Conservation (phyloP, 2,888 invertebrate species). For the Dichetophora obliterata region DNA sequence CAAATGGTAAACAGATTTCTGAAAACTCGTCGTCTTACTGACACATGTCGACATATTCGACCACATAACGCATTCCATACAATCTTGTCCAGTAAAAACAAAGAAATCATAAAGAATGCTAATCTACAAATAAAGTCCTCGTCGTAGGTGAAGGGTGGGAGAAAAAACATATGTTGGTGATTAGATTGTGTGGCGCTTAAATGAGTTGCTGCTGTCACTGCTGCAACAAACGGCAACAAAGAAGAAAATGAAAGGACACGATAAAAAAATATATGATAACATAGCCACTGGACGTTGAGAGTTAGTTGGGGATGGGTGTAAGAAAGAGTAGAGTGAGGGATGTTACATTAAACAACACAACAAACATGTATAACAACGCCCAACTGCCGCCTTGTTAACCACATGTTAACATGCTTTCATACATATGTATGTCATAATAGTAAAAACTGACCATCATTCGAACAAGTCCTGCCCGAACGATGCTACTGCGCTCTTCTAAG, state of each 20-base stretch:
- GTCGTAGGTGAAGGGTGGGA: no score
- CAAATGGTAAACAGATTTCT: not conserved
- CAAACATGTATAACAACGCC: not conserved
- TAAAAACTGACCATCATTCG: slow-evolving; percentile 3
- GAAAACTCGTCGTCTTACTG: not conserved
- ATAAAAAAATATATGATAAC: not conserved
- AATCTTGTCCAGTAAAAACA: not conserved
- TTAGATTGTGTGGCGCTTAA: not conserved
- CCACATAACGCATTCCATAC: not conserved
- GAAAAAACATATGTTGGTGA: slow-evolving; percentile 5
- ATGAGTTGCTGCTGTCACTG: not conserved
- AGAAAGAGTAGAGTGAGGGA: no score
- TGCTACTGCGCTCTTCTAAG: not conserved
- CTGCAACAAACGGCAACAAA: not conserved
- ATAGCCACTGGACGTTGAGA: not conserved
- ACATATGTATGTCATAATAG: slow-evolving; percentile 15
- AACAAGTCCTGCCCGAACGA: not conserved
- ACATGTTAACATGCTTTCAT: slow-evolving; percentile 8
- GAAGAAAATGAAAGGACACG: not conserved
- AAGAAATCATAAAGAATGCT: slow-evolving; percentile 12
- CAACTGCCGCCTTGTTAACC: slow-evolving; percentile 14
- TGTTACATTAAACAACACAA: not conserved
- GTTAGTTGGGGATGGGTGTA: not conserved
- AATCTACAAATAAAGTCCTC: not conserved
- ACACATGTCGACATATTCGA: not conserved